Percentiles rank a stretch among this genome's conserved stretches.
These are phyloP conservation scores for Oryzaephilus surinamensis DNA, from an alignment of 1,140 invertebrate genomes.

Conservation along the genomic window DNA sequence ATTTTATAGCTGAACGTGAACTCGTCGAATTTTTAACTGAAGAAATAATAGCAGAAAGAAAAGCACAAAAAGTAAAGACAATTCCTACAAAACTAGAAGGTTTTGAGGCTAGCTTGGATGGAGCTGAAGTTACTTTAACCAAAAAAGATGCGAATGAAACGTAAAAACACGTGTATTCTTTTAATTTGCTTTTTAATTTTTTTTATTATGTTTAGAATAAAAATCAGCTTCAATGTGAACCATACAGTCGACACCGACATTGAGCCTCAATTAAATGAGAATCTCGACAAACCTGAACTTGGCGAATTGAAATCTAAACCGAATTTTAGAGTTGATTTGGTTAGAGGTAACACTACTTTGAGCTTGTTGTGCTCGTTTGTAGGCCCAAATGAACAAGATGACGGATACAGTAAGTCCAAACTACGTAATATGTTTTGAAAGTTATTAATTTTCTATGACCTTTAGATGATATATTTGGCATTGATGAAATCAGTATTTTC, in stretches of 20 bases:
- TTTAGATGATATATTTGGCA: constrained; percentile 72
- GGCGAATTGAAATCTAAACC: constrained; percentile 81
- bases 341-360: constrained; percentile 61
- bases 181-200: not conserved
- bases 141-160: constrained; percentile 64
- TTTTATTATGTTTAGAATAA: constrained; percentile 45
- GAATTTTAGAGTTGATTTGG: constrained; percentile 72
- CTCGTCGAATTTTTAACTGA: constrained; percentile 77
- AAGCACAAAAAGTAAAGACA: constrained; percentile 62
- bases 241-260: constrained; percentile 75
- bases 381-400: constrained; percentile 50
- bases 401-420: constrained; percentile 56
- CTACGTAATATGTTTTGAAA: no score
- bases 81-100: constrained; percentile 67
- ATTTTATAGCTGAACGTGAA: constrained; percentile 64
- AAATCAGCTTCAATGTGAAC: constrained; percentile 76
- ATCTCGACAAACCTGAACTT: constrained; percentile 56
- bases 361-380: constrained; percentile 75
- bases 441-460: constrained; percentile 12
- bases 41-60: constrained; percentile 79
- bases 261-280: constrained; percentile 50
- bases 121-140: constrained; percentile 65
- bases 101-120: constrained; percentile 63
- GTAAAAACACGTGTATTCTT: constrained; percentile 40
- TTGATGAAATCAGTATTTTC: constrained; percentile 78